Evolutionary conservation across 2,888 invertebrate genomes (phyloP).

Genomic region (Chouioia cunea): DNA sequence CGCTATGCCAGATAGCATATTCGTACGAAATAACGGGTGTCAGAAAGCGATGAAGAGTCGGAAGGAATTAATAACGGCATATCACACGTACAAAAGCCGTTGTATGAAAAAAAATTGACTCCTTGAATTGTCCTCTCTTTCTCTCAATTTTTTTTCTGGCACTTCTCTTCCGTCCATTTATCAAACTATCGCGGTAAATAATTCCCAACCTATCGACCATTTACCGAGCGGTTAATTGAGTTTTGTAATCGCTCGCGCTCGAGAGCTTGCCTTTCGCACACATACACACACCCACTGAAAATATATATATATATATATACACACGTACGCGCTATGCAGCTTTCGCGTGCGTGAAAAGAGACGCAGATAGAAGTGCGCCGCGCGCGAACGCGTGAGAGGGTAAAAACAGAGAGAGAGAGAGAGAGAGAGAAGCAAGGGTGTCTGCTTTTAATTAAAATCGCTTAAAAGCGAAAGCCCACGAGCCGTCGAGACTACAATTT

Average conservation of each 20-base stretch:
- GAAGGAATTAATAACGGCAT: constrained; percentile 21
- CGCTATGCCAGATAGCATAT: neutral
- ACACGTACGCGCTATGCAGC: neutral
- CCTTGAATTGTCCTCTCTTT: constrained; percentile 36
- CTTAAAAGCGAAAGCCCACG: constrained; percentile 55
- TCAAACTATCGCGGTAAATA: constrained; percentile 49
- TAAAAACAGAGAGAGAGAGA: constrained; percentile 14
- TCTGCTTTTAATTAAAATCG: constrained; percentile 64
- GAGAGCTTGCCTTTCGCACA: constrained; percentile 21
- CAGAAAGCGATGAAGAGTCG: neutral
- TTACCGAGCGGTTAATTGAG: constrained; percentile 55
- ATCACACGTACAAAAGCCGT: constrained; percentile 25
- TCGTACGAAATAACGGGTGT: neutral
- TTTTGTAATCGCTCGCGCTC: constrained; percentile 55
- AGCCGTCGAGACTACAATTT: constrained; percentile 48
- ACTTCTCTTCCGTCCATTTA: constrained; percentile 40
- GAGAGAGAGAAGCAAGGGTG: constrained; percentile 37
- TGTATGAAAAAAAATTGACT: constrained; percentile 33
- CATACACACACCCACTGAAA: neutral
- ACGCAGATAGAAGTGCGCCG: neutral
- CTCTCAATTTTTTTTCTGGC: neutral
- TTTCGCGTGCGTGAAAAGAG: neutral
- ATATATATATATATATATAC: neutral
- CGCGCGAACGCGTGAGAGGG: neutral
- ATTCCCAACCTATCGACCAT: constrained; percentile 48